Percentiles rank a stretch among this genome's conserved stretches.
phyloP scores from a whole-genome alignment of 2,113 vertebrate species.

The Mugil cephalus region DNA sequence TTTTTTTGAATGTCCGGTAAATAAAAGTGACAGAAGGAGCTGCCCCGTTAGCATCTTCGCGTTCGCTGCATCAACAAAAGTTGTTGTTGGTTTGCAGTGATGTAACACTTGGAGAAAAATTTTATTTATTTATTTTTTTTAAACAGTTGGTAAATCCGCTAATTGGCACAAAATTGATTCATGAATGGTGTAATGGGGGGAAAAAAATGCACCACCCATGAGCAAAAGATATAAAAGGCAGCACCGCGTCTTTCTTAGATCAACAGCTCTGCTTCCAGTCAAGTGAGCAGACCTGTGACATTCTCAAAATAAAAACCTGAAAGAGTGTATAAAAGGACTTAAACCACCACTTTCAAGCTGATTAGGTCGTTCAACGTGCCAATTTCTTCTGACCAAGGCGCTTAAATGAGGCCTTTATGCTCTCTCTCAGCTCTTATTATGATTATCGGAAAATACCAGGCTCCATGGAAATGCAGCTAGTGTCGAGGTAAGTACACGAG shows the following conservation, averaged over 20 bases:
- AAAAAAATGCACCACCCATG: slow-evolving; percentile 13
- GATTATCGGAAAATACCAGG: slow-evolving; percentile 31
- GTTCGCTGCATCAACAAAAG: not conserved
- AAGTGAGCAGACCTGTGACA: too few species aligned
- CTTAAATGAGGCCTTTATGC: slow-evolving; percentile 21
- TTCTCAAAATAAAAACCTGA: not conserved
- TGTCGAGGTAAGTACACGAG: slow-evolving; percentile 19
- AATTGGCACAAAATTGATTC: slow-evolving; percentile 7
- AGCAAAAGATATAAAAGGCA: not conserved
- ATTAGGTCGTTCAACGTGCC: not conserved
- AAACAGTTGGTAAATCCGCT: slow-evolving; percentile 46
- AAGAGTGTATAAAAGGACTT: not conserved
- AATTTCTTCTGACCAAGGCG: slow-evolving; percentile 6
- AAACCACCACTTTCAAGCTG: not conserved
- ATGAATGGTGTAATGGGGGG: not conserved
- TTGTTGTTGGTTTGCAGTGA: slow-evolving; percentile 20
- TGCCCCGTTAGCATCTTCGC: slow-evolving; percentile 20
- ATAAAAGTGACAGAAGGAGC: slow-evolving; percentile 24
- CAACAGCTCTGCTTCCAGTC: not conserved
- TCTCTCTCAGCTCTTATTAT: not conserved
- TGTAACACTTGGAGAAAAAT: slow-evolving; percentile 34
- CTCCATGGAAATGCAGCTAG: slow-evolving; percentile 56
- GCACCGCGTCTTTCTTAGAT: not conserved
- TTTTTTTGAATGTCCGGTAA: slow-evolving; percentile 9
- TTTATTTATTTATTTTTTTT: slow-evolving; percentile 21